A percentile compares a stretch with the other conserved stretches of the same genome.
phyloP scores from a whole-genome alignment of 92 coral and sea anemone species.

The Pocillopora grandis region DNA sequence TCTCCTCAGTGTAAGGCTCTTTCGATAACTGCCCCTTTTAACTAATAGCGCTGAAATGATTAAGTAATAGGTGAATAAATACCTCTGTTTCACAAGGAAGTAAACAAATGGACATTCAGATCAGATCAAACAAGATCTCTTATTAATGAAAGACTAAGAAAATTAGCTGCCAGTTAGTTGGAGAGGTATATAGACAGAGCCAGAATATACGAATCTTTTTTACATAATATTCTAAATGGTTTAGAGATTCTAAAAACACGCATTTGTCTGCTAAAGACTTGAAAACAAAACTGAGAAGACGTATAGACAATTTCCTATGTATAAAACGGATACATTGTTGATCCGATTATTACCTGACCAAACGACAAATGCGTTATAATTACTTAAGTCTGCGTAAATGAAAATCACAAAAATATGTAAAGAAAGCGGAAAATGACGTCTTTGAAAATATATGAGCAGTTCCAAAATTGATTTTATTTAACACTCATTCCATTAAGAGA shows the following conservation, averaged over 20 bases:
- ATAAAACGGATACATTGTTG: not conserved
- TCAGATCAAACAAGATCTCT: conserved; percentile 22
- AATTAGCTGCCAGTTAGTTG: conserved; percentile 11
- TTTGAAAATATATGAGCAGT: not conserved
- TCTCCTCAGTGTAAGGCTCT: not conserved
- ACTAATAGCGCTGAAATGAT: conserved; percentile 41
- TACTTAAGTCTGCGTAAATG: not conserved
- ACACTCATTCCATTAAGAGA: conserved; percentile 8
- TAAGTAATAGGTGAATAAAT: conserved; percentile 34
- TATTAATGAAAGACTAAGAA: conserved; percentile 20
- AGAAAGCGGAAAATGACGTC: conserved; percentile 8
- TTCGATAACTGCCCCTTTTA: conserved; percentile 8
- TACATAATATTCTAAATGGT: no score
- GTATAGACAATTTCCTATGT: not conserved
- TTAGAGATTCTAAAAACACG: no score
- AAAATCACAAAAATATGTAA: not conserved
- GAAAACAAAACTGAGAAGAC: not conserved
- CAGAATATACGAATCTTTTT: no score
- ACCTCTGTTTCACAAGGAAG: conserved; percentile 37
- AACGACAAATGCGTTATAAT: not conserved
- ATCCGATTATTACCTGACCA: not conserved
- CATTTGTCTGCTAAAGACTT: not conserved
- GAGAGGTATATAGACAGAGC: no score
- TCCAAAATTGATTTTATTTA: conserved; percentile 26
- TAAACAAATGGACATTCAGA: conserved; percentile 24